Evolutionary conservation across 2,113 vertebrate genomes (phyloP).

Genomic region (Bombycilla garrulus): DNA sequence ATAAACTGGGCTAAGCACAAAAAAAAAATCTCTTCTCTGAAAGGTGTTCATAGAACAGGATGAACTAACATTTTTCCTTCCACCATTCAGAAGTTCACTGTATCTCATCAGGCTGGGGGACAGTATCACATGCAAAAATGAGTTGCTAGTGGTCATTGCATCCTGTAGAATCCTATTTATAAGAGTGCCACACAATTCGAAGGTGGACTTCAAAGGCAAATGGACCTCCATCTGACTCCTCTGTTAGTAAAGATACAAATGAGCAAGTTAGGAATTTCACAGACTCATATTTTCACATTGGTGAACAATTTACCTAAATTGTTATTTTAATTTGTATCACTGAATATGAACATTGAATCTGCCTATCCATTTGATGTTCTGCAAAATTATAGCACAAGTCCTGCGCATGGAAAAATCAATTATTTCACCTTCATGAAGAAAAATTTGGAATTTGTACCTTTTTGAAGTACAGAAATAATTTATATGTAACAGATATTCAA

Average conservation of each 20-base stretch:
- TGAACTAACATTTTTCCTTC: neutral
- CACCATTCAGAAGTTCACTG: neutral
- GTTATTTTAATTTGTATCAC: neutral
- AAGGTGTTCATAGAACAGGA: neutral
- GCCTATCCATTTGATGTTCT: neutral
- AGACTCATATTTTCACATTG: neutral
- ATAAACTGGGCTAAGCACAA: neutral
- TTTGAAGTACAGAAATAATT: neutral
- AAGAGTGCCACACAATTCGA: neutral
- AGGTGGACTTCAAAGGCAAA: neutral
- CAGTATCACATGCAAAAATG: neutral
- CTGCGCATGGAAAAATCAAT: neutral
- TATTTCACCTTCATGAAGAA: neutral
- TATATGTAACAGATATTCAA: neutral
- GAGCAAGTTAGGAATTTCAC: neutral
- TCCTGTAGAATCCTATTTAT: neutral
- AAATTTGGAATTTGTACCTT: neutral
- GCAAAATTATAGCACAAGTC: neutral
- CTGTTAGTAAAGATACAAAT: neutral
- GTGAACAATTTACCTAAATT: neutral
- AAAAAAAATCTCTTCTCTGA: neutral
- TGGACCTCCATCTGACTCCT: neutral
- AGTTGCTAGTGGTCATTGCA: neutral
- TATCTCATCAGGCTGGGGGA: neutral
- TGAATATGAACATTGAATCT: neutral